Evolutionary conservation across 2,888 invertebrate genomes (phyloP), one percentile per base, ranked within the genome.

Genomic region (Epirrhoe tristata): DNA sequence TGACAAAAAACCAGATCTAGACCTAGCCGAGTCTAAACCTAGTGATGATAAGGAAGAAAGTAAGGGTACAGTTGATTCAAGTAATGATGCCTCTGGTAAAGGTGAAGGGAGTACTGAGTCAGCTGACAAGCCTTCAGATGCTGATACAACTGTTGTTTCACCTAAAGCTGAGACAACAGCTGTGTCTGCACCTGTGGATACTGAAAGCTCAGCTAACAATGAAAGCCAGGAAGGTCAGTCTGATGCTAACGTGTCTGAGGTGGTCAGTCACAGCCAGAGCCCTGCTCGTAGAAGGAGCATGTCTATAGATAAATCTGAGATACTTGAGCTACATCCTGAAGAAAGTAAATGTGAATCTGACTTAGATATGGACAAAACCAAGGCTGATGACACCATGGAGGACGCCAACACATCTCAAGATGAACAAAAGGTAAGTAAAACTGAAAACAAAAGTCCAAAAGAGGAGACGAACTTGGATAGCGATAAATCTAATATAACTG

Each of bases 351-450:
- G 80, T 77, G 90, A 90, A 69, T 83, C 82, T 65, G 87, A 89
- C 62, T 77, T 80, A 70, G 84, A 83, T 71, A 75, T 75, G n/a
- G 77, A 69, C 57, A 85, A 88, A 70, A 68, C 78, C 39, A 83
- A 83, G 63, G 79, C 75, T 3, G 72, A 77, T 39, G 77, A 77
- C 31, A 57, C 14, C 52, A 61, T 66, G 17, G 73, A 72, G 62
- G 75, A 76, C 62, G 71, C 75, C 63, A 74, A 68, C 43, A 73
- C 74, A 67, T 72, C 79, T 31, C 77, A 77, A 75, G 81, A 79
- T 62, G 77, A 76, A 62, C 76, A 79, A 63, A 78, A 92, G 92
- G 93, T 93, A 93, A 93, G 92, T 92, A 91, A 81, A 78, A 83
- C 71, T 82, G 87, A 86, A 82, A 88, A 83, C 77, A 80, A 82